Conservation (phyloP, 2,888 invertebrate genomes). For the Aporophyla nigra region DNA sequence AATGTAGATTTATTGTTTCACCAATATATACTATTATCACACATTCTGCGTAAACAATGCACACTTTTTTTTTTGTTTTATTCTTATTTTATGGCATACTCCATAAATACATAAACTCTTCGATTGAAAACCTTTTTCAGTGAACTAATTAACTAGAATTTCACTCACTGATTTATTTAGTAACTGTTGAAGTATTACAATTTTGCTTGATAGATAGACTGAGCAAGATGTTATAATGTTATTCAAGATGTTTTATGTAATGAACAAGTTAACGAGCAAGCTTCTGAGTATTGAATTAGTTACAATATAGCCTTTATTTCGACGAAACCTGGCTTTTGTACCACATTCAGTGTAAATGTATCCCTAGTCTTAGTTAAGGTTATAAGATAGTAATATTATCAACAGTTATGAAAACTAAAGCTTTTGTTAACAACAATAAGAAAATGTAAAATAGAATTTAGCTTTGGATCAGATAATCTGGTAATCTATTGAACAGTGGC, state of each 20-base stretch:
- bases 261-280: background rate
- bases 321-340: conserved; percentile 13
- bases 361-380: conserved; percentile 21
- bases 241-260: background rate
- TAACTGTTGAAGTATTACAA: background rate
- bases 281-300: conserved; percentile 12
- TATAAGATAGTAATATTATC: conserved; percentile 19
- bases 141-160: background rate
- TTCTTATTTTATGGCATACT: background rate
- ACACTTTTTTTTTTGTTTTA: no score
- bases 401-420: conserved; percentile 30
- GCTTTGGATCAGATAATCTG: conserved; percentile 38
- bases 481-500: conserved; percentile 26
- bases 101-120: background rate
- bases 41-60: background rate
- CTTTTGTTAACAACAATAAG: conserved; percentile 41
- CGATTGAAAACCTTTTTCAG: background rate
- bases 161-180: background rate
- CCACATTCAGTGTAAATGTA: background rate
- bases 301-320: conserved; percentile 1
- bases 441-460: conserved; percentile 44
- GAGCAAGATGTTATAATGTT: background rate
- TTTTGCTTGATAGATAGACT: background rate
- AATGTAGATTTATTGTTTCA: background rate
- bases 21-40: background rate